Evolutionary conservation across 2,113 vertebrate genomes (phyloP), one percentile per base, ranked within the genome.

Genomic region (Artemisiospiza belli): DNA sequence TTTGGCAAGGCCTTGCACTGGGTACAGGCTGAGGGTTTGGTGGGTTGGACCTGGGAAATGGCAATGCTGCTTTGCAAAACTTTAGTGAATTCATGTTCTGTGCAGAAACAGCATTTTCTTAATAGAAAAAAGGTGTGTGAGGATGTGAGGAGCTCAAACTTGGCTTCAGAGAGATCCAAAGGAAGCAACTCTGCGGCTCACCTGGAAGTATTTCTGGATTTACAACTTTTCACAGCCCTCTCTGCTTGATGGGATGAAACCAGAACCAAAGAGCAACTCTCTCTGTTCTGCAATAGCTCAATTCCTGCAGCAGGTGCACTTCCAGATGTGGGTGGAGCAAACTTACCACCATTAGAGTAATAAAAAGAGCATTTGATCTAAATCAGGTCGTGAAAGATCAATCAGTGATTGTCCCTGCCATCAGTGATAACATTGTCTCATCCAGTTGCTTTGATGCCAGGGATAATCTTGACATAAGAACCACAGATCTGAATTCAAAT

Each of bases 301-400:
- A 4, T 79, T 72, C 37, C 59, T 75, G 49, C 16, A 37, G 61
- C 5, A 37, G 76, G 44, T 58, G 25, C 58, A 49, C 39, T 89
- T 49, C 81, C 84, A 84, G 49, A 76, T 93, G 57, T 21, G 39
- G n/a, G 19, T 37, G 49, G 58, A 69, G 67, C 10, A 19, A 76
- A 86, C 44, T 64, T 62, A 15, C 16, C 84, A 7, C 46, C 62
- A 61, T 78, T 41, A 61, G 63, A 74, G 58, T 69, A 64, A 73
- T 18, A 79, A 76, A 77, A 95, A 79, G 67, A 92, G 75, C 25
- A 22, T 90, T 88, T 94, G 70, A 94, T 83, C 82, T 94, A 67
- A 96, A 90, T 93, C 83, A 83, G 67, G 73, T 83, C 28, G 9
- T 94, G 87, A 68, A 91, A 67, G 93, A 87, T 92, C 81, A 91